These are phyloP conservation scores for Dipodomys merriami DNA, from an alignment of 2,113 vertebrate genomes.

Conservation along the genomic window DNA sequence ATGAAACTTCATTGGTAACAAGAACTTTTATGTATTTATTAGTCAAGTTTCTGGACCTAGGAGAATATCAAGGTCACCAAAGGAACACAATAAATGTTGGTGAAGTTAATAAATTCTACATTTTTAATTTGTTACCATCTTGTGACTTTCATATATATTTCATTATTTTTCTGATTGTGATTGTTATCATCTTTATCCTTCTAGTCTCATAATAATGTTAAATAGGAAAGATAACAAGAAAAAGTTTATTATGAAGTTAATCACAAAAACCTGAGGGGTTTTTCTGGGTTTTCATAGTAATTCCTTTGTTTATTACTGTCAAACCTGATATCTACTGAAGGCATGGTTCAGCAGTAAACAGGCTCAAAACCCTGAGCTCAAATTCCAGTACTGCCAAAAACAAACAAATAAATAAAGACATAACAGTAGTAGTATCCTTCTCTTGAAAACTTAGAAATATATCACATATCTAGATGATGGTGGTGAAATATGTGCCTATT, in stretches of 20 bases:
- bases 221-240: not conserved
- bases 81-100: not conserved
- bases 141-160: not conserved
- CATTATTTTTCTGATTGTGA: not conserved
- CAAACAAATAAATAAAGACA: too few species aligned
- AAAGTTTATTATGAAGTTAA: not conserved
- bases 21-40: not conserved
- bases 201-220: not conserved
- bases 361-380: too few species aligned
- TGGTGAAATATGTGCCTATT: too few species aligned
- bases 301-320: not conserved
- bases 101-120: not conserved
- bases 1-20: not conserved
- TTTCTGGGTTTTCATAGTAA: not conserved
- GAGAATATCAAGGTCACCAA: not conserved
- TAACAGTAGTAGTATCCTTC: not conserved
- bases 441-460: not conserved
- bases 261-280: not conserved
- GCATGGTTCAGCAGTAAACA: too few species aligned
- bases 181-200: not conserved
- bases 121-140: not conserved
- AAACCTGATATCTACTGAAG: not conserved
- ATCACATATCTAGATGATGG: too few species aligned
- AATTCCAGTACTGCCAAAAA: too few species aligned
- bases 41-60: not conserved